Evolutionary conservation across 2,113 vertebrate genomes (phyloP).

Genomic region (Glaucidium brasilianum): DNA sequence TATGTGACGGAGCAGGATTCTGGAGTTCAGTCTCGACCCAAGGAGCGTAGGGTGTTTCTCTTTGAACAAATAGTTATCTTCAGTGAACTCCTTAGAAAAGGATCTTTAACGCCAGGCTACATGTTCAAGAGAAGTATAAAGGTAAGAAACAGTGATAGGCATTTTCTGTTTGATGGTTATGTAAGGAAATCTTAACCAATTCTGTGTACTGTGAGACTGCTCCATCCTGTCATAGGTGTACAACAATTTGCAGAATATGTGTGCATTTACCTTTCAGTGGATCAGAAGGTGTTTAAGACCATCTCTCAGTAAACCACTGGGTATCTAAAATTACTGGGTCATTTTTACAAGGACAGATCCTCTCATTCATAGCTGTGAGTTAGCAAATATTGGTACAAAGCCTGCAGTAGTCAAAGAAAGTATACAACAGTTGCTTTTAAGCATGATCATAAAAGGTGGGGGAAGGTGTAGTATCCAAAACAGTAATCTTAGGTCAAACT

Average conservation of each 20-base stretch:
- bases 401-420: not conserved
- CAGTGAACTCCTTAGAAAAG: slow-evolving; percentile 95
- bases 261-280: not conserved
- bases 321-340: not conserved
- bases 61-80: slow-evolving; percentile 99
- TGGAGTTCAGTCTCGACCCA: slow-evolving; percentile 90
- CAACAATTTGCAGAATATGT: not conserved
- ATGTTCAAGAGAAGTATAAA: slow-evolving; percentile 98
- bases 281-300: not conserved
- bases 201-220: not conserved
- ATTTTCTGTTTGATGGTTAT: not conserved
- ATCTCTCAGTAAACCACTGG: not conserved
- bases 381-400: not conserved
- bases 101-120: slow-evolving; percentile 92
- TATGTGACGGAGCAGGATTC: slow-evolving; percentile 93
- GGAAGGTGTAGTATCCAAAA: not conserved
- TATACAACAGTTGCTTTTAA: not conserved
- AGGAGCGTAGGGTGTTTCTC: slow-evolving; percentile 95
- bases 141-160: slow-evolving; percentile 68
- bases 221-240: not conserved
- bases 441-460: not conserved
- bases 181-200: not conserved
- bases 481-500: not conserved
- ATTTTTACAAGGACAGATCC: not conserved
- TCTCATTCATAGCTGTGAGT: not conserved